Evolutionary conservation across 2,888 invertebrate genomes (phyloP), one percentile per base, ranked within the genome.

Genomic region (Apodemia mormo): DNA sequence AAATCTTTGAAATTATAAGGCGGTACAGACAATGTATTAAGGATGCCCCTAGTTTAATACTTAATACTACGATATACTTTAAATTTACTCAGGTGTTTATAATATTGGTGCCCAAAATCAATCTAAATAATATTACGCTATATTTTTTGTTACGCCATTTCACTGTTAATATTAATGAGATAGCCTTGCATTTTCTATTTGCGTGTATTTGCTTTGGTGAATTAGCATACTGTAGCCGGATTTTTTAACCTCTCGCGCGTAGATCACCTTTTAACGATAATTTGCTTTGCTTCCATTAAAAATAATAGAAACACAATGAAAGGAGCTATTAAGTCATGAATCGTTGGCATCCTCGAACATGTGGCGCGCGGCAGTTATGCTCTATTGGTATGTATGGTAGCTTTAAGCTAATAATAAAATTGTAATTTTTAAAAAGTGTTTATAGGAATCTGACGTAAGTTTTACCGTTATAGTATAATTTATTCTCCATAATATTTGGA

Each of bases 211-310:
- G 87, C 85, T 81, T 84, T 85, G 77, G 91, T 92, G 90, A 86
- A 87, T 88, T 91, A 92, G 92, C 92, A 81, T 88, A 90, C 84
- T 88, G 83, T 87, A 89, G 89, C 90, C 81, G 87, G 88, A 84
- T 82, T 78, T 79, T 80, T 85, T 80, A 81, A 84, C 75, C 79
- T 76, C 52, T 52, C 52, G 52, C 52, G 52, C 52, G 52, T 49
- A 45, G 49, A 49, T 49, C 49, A n/a, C 49, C 49, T 6, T 14
- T 49, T 49, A 14, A 49, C 10, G 10, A 12, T 45, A n/a, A n/a
- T 5, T 52, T 6, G n/a, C n/a, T n/a, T n/a, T 2, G 12, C n/a
- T 52, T n/a, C 2, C n/a, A 52, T 12, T 14, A n/a, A n/a, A 52
- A n/a, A 7, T n/a, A 52, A 52, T 52, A n/a, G 52, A 6, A 52